Base-by-base conservation (phyloP, 2,888 invertebrate genomes). In the Lochmaea capreae region DNA sequence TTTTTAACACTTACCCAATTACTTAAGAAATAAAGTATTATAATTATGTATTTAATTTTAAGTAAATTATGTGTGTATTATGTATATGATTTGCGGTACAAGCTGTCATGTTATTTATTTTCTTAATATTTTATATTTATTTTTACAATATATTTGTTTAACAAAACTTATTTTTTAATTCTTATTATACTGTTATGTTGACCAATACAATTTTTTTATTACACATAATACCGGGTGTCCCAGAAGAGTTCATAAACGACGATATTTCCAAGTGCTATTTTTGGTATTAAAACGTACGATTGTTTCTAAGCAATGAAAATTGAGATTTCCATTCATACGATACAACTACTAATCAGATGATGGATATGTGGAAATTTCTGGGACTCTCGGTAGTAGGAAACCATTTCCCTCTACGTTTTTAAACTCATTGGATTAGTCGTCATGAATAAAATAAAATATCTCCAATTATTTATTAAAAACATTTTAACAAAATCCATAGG, bases 11-110 rank as follows among this genome's bases (percentile, higher is more conserved):
- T 62, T 71, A 61, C 63, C 57, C 43, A 54, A 46, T 54, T 74
- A 74, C 74, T 75, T 75, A 74, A 75, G 75, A 72, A 75, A 75
- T 75, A 74, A 72, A 74, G 74, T 74, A 74, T 74, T 74, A 72
- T 68, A 72, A 72, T 67, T 71, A 39, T 57, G 68, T 75, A 72
- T 75, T 75, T 62, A 65, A 72, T 75, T 67, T 65, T 68, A 59
- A 67, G 12, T 62, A 63, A 18, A 63, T 39, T 63, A 63, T 63
- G 16, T 70, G 65, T 73, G 49, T 69, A 39, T 26, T 67, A 67
- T 65, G 22, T 67, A 57, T 73, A 66, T 73, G 58, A 61, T 68
- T 73, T 73, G 71, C 71, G 57, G 43, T 61, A 46, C 67, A 66
- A 69, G 66, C 65, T 72, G 26, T 46, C 52, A 68, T 66, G 75